These are phyloP conservation scores for Marronus borbonicus DNA, from an alignment of 2,888 invertebrate species.

Conservation along the genomic window DNA sequence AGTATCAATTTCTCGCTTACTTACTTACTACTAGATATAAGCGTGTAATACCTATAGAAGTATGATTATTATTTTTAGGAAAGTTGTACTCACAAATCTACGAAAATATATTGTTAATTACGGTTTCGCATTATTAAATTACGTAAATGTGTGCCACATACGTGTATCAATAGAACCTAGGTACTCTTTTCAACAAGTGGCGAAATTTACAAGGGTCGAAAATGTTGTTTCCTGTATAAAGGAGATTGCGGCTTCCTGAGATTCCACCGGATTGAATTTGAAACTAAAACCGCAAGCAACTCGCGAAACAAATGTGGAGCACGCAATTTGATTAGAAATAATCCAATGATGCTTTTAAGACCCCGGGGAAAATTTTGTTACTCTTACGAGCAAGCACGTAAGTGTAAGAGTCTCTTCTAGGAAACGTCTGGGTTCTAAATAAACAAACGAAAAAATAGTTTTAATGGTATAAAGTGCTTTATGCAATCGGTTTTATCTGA, in stretches of 20 bases:
- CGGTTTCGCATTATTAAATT: no score
- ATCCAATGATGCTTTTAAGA: slow-evolving; percentile 29
- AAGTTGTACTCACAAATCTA: no score
- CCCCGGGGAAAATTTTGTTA: slow-evolving; percentile 5
- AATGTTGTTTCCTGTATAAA: background rate
- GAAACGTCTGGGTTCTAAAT: background rate
- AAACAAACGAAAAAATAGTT: background rate
- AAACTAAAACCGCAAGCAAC: slow-evolving; percentile 3
- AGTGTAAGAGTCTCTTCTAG: background rate
- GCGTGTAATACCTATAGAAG: no score
- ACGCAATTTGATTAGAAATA: slow-evolving; percentile 32
- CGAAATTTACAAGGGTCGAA: slow-evolving; percentile 9
- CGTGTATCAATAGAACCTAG: background rate
- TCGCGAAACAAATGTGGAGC: slow-evolving; percentile 13
- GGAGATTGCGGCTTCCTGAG: background rate
- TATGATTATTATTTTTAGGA: no score
- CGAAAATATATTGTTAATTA: no score
- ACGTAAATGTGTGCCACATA: no score
- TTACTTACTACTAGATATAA: no score
- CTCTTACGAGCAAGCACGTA: background rate
- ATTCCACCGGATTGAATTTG: slow-evolving; percentile 16
- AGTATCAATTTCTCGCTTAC: no score
- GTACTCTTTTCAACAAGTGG: background rate
- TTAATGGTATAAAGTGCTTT: background rate
- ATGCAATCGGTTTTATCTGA: background rate